Base-by-base conservation (phyloP, 2,797 vertebrate genomes). In the Argentina silus region DNA sequence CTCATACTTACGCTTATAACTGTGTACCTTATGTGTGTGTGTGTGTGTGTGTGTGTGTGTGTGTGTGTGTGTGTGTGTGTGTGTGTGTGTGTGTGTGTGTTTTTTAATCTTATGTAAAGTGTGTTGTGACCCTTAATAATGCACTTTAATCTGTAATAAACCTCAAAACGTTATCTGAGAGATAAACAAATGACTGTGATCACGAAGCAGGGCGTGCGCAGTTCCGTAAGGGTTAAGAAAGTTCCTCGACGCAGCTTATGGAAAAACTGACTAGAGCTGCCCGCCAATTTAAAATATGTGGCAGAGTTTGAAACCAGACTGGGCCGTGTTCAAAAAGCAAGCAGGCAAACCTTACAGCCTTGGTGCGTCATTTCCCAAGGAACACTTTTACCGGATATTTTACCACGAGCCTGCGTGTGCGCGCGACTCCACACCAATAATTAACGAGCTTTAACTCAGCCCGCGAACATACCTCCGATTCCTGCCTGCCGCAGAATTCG, bases 281-380 rank as follows among this genome's bases (percentile, higher is more conserved):
- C 71, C 72, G 80, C 75, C 83, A 81, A 85, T 14, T 36, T 36
- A 36, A 36, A 36, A 1, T 36, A 36, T 67, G 50, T 77, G 80
- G 78, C 9, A 76, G n/a, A 62, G 7, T 53, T 43, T 70, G n/a
- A 0, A 55, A 57, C 78, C 48, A 12, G 6, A 43, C 64, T 42
- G 36, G 51, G 21, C 11, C 0, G 9, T 43, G 64, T 70, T 14
- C 19, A 51, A 15, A 6, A 27, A 17, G 11, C 10, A 23, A 21
- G 53, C 80, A 72, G 17, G 27, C 64, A 72, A 84, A 76, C 15
- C 65, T 86, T n/a, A 36, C 83, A 74, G n/a, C 71, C 42, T 4
- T 50, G 0, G 0, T 57, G 76, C 88, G 90, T 91, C 90, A 91
- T 83, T 88, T 90, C 91, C 90, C 50, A 21, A 15, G 12, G 59